Evolutionary conservation across 1,140 invertebrate species (phyloP).

Genomic region (Tetranychus urticae): DNA sequence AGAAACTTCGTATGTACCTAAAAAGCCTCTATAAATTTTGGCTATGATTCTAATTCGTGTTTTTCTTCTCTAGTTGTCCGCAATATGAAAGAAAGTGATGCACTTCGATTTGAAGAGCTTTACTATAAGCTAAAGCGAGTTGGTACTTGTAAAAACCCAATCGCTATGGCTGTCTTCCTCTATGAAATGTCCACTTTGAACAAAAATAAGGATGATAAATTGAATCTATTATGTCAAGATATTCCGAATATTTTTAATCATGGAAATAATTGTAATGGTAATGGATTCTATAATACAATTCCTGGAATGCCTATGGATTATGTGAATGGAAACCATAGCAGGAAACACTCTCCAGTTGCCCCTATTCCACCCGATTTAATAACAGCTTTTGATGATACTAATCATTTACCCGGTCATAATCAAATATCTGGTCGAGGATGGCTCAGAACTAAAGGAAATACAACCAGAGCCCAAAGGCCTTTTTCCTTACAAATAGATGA

Average conservation of each 20-base stretch:
- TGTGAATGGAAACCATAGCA: background rate
- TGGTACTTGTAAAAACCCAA: background rate
- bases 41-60: background rate
- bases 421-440: background rate
- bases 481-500: constrained; percentile 5
- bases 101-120: constrained; percentile 3
- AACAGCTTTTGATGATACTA: constrained; percentile 18
- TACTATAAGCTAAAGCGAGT: constrained; percentile 5
- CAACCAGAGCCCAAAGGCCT: background rate
- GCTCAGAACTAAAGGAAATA: background rate
- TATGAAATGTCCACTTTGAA: background rate
- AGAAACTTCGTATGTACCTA: constrained; percentile 3
- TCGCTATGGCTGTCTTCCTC: constrained; percentile 1
- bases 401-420: background rate
- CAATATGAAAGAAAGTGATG: background rate
- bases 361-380: background rate
- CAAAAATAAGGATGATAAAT: background rate
- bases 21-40: background rate
- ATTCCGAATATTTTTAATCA: background rate
- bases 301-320: background rate
- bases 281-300: background rate
- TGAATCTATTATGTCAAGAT: background rate
- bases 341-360: background rate
- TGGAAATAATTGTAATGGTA: background rate
- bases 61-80: background rate